A percentile compares a stretch with the other conserved stretches of the same genome.
These are phyloP conservation scores for Trichonephila inaurata DNA, from an alignment of 1,140 invertebrate species.

Conservation along the genomic window DNA sequence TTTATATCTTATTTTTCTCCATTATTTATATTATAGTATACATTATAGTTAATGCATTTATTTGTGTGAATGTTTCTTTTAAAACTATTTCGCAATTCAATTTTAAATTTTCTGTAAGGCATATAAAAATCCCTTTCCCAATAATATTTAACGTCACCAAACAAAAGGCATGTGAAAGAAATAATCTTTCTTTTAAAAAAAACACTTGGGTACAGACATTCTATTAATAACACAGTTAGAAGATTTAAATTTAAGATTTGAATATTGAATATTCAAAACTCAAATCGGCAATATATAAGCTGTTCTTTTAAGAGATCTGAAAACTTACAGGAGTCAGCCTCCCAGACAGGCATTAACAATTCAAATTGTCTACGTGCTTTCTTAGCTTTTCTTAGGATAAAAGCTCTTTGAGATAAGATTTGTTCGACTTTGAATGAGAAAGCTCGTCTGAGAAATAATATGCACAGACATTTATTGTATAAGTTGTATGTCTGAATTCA, in stretches of 20 bases:
- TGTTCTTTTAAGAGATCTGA: background rate
- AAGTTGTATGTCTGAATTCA: too few species aligned
- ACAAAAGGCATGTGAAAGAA: too few species aligned
- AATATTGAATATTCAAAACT: background rate
- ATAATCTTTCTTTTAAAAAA: too few species aligned
- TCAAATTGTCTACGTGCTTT: background rate
- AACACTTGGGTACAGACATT: too few species aligned
- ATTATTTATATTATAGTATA: too few species aligned
- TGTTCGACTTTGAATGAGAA: background rate
- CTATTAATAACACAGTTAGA: background rate
- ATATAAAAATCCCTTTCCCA: too few species aligned
- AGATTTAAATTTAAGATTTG: background rate
- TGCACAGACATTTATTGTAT: background rate
- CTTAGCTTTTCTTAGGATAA: background rate
- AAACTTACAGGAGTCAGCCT: background rate
- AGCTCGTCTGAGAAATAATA: background rate
- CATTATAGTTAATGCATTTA: too few species aligned
- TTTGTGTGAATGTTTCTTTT: too few species aligned
- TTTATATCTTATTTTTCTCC: too few species aligned
- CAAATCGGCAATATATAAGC: background rate
- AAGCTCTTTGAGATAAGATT: background rate
- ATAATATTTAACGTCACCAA: too few species aligned
- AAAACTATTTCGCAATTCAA: too few species aligned
- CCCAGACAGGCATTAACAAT: conserved; percentile 18
- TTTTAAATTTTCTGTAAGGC: too few species aligned